Evolutionary conservation across 2,888 invertebrate genomes (phyloP).

Genomic region (Seira ritae): DNA sequence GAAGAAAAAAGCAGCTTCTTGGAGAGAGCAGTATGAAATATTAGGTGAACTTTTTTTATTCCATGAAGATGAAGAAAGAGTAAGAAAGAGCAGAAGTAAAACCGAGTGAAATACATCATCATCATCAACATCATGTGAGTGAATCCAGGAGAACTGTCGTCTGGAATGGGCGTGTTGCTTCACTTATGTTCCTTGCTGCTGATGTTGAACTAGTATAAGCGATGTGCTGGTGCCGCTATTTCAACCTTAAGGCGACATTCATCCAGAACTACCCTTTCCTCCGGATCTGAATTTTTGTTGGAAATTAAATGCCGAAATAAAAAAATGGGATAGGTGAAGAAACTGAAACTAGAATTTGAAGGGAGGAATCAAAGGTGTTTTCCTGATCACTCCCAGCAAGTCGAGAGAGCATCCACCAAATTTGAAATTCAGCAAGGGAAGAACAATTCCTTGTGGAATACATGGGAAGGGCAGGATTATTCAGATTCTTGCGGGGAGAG

Average conservation of each 20-base stretch:
- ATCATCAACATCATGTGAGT: conserved; percentile 22
- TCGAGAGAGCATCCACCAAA: background rate
- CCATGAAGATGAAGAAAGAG: background rate
- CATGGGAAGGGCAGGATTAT: conserved; percentile 35
- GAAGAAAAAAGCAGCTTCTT: conserved; percentile 18
- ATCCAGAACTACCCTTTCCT: conserved; percentile 22
- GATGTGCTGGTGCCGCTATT: background rate
- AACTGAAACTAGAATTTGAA: conserved; percentile 13
- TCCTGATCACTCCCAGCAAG: conserved; percentile 6
- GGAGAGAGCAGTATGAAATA: background rate
- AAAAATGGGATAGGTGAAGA: conserved; percentile 30
- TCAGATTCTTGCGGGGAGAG: conserved; percentile 23
- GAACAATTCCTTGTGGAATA: conserved; percentile 33
- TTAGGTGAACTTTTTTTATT: background rate
- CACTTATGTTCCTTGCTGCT: background rate
- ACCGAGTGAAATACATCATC: background rate
- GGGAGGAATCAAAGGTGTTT: conserved; percentile 13
- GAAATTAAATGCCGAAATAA: conserved; percentile 21
- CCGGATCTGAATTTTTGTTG: conserved; percentile 31
- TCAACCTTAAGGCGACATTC: conserved; percentile 34
- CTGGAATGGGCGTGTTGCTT: conserved; percentile 56
- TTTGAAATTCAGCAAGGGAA: conserved; percentile 3
- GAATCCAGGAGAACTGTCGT: conserved; percentile 36
- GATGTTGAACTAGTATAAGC: background rate
- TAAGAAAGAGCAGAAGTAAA: background rate